phyloP scores from a whole-genome alignment of 2,888 invertebrate genomes.

The Toxonevra muliebris region DNA sequence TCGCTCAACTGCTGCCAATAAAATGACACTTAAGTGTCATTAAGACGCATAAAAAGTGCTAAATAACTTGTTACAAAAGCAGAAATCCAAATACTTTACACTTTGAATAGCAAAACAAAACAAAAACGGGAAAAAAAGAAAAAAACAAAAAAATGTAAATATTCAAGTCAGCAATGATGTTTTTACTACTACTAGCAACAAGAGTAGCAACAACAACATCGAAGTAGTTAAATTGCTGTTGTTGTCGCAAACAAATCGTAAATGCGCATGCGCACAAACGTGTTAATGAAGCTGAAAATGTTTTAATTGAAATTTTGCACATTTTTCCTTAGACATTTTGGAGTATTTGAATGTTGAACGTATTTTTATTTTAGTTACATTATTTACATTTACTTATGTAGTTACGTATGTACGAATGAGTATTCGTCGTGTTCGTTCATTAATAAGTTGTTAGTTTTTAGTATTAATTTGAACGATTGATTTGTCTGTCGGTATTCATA shows the following conservation, averaged over 20 bases:
- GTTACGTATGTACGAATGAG: no score
- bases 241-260: neutral
- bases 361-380: no score
- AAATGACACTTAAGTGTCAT: conserved; percentile 26
- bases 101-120: neutral
- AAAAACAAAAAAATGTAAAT: neutral
- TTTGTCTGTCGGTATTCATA: no score
- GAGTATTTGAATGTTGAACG: no score
- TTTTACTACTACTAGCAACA: neutral
- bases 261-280: neutral
- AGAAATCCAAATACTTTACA: neutral
- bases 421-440: no score
- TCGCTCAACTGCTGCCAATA: conserved; percentile 9
- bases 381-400: no score
- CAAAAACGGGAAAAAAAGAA: neutral
- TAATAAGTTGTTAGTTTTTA: no score
- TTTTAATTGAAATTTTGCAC: no score
- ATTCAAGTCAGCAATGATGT: neutral
- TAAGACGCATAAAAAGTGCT: conserved; percentile 21
- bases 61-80: conserved; percentile 25
- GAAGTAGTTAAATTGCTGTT: neutral
- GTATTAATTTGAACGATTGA: no score
- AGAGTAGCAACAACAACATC: neutral
- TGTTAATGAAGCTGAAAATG: no score
- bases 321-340: no score